These are phyloP conservation scores for Phengaris alcon DNA, from an alignment of 2,888 invertebrate species.

Conservation along the genomic window DNA sequence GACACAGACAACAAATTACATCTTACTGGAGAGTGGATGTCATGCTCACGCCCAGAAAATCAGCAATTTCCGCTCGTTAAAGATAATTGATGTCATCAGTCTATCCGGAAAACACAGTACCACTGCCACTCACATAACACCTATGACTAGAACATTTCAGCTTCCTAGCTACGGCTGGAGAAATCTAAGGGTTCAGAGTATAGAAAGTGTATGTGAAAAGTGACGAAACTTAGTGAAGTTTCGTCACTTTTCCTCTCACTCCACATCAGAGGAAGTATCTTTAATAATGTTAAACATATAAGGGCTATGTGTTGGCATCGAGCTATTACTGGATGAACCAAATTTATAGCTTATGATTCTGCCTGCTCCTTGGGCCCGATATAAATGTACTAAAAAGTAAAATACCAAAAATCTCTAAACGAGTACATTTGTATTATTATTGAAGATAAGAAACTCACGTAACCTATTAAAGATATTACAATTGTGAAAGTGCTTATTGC, in stretches of 20 bases:
- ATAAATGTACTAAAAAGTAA: background rate
- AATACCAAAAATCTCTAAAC: background rate
- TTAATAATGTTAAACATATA: too few species aligned
- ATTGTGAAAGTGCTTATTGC: slow-evolving; percentile 26
- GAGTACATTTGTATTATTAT: background rate
- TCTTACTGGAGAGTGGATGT: slow-evolving; percentile 42
- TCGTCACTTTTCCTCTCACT: too few species aligned
- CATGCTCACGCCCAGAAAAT: slow-evolving; percentile 66
- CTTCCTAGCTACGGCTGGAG: slow-evolving; percentile 6
- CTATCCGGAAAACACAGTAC: slow-evolving; percentile 3
- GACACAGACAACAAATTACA: slow-evolving; percentile 5
- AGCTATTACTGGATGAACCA: too few species aligned
- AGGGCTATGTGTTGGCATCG: too few species aligned
- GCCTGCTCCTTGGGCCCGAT: background rate
- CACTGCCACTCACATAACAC: slow-evolving; percentile 14
- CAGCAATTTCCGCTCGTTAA: slow-evolving; percentile 56
- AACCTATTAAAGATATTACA: slow-evolving; percentile 5
- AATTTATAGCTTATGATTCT: background rate
- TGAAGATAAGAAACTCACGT: slow-evolving; percentile 7
- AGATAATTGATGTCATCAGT: slow-evolving; percentile 31
- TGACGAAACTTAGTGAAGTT: background rate
- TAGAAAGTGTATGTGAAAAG: background rate
- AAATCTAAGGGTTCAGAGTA: background rate
- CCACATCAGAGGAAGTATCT: too few species aligned
- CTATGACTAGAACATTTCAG: background rate